Evolutionary conservation across 2,113 vertebrate species (phyloP).

Genomic region (Bujurquina vittata): DNA sequence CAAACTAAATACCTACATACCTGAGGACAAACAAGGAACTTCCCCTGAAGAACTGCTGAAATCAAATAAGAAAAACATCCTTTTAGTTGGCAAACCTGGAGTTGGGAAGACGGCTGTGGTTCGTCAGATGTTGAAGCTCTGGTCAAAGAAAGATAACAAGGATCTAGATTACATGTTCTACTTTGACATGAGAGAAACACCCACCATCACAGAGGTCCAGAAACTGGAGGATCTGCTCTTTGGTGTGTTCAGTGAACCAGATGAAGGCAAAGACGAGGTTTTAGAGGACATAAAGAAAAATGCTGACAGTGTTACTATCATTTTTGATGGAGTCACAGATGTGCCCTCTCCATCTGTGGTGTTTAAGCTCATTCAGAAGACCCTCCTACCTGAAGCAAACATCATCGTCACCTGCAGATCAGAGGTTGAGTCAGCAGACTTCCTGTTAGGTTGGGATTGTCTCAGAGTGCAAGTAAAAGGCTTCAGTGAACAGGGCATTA

Average conservation of each 20-base stretch:
- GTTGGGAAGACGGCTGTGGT: neutral
- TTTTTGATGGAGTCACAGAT: fast-evolving
- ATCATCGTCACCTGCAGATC: fast-evolving
- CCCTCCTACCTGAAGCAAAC: fast-evolving
- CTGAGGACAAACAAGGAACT: neutral
- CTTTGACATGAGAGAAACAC: neutral
- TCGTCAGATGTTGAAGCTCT: neutral
- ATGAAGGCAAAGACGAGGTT: neutral
- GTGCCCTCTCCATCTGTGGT: fast-evolving
- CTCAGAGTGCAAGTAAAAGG: neutral
- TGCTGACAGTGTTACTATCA: neutral
- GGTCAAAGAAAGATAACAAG: fast-evolving
- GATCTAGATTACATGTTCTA: neutral
- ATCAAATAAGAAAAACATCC: fast-evolving
- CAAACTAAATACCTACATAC: fast-evolving
- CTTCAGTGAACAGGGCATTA: neutral
- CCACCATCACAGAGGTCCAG: neutral
- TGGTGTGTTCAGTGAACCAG: neutral
- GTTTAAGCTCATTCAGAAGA: neutral
- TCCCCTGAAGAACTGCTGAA: neutral
- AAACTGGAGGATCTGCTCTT: neutral
- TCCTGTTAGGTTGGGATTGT: neutral
- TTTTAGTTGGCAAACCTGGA: neutral
- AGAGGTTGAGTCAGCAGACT: neutral
- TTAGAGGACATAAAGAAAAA: fast-evolving